Evolutionary conservation across 2,797 vertebrate genomes (phyloP), one percentile per base, ranked within the genome.

Genomic region (Sciaenops ocellatus): DNA sequence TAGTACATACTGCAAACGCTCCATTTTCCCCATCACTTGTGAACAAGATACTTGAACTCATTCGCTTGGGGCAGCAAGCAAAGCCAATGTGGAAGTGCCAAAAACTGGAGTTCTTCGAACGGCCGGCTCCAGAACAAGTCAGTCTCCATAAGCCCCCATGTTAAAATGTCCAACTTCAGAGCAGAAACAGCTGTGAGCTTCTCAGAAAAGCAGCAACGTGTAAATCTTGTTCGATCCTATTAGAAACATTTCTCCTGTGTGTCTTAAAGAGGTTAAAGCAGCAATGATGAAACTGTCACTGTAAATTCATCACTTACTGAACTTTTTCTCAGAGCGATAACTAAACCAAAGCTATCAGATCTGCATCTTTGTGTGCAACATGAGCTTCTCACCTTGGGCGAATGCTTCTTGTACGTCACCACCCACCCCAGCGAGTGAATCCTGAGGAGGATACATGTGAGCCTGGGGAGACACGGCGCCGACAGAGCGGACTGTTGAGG

Each of bases 401-500:
- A 97, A 98, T 5, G 97, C 96, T 78, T 99, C 97, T 44, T 96
- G 97, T 24, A 96, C 90, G 0, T 99, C 97, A 0, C 96, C 97
- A 0, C 96, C 97, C 0, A 97, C 94, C 0, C 96, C 96, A 0
- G 96, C 89, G 0, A 97, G 93, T 0, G 96, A 90, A 84, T 99
- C 98, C 88, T 96, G 97, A 0, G 96, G 94, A 17, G 79, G 89
- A 28, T 97, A 95, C 0, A 94, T 95, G 86, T 92, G 89, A 46
- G 86, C 78, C 11, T 92, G 93, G 0, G 92, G 91, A 0, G 98
- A 97, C 0, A 94, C 95, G 34, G 96, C 96, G 50, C 96, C 95
- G 0, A 95, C 93, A 0, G 97, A 96, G 62, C 96, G 95, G 47
- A 94, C 87, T 0, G 96, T 91, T 69, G 96, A 95, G 0, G 97